A percentile compares a stretch with the other conserved stretches of the same genome.
Evolutionary conservation across 2,113 vertebrate species (phyloP).

Genomic region (Panthera tigris): DNA sequence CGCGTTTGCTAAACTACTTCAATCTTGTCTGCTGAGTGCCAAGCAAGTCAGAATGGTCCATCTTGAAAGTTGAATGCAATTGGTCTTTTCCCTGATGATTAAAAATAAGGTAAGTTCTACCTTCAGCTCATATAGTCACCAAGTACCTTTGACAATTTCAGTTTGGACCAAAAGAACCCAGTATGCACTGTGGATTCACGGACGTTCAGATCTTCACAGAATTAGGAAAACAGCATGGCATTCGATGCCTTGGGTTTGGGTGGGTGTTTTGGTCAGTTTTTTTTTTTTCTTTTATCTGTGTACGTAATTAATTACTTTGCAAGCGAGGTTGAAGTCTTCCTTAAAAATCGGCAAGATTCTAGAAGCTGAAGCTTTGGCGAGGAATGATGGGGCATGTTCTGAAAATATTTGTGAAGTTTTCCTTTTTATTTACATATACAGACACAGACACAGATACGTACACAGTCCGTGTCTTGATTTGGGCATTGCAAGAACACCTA

Average conservation of each 20-base stretch:
- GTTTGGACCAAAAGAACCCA: neutral
- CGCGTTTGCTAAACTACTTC: conserved; percentile 5
- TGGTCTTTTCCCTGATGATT: neutral
- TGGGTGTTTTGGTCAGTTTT: neutral
- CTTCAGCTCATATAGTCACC: neutral
- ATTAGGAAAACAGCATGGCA: neutral
- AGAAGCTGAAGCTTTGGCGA: conserved; percentile 45
- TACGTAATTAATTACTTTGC: conserved; percentile 59
- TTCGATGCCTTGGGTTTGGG: neutral
- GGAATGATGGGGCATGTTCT: conserved; percentile 42
- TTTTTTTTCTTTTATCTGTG: neutral
- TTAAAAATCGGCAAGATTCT: conserved; percentile 39
- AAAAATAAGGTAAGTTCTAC: neutral
- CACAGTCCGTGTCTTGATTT: neutral
- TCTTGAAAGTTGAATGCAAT: neutral
- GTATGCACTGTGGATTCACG: neutral
- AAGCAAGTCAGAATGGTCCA: neutral
- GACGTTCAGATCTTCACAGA: neutral
- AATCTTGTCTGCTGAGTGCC: neutral
- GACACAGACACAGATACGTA: neutral
- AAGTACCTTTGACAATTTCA: neutral
- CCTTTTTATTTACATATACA: neutral
- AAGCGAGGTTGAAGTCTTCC: conserved; percentile 56
- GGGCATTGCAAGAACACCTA: neutral
- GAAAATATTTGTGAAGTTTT: conserved; percentile 62